Evolutionary conservation across 2,113 vertebrate species (phyloP).

Genomic region (Penelope pileata): DNA sequence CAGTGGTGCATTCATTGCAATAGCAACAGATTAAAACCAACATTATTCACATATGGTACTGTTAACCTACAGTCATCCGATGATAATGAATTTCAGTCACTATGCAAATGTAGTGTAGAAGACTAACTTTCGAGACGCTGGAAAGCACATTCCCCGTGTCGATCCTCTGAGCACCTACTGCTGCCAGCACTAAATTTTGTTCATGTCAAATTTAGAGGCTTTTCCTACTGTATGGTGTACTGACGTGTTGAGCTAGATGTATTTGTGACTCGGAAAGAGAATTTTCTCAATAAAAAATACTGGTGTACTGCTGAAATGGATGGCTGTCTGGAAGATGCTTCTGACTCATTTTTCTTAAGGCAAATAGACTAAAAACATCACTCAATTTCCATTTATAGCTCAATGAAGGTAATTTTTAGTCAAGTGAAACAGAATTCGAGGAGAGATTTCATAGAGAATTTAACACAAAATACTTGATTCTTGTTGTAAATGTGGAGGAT

Average conservation of each 20-base stretch:
- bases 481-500: conserved; percentile 2
- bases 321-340: not conserved
- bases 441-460: not conserved
- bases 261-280: not conserved
- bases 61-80: not conserved
- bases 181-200: not conserved
- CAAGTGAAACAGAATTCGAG: not conserved
- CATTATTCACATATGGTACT: not conserved
- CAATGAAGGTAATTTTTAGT: not conserved
- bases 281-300: not conserved
- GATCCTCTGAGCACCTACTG: not conserved
- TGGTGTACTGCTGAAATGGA: not conserved
- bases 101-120: not conserved
- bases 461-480: conserved; percentile 12
- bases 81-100: not conserved
- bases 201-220: not conserved
- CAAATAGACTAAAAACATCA: not conserved
- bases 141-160: not conserved
- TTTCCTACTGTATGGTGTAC: not conserved
- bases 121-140: not conserved
- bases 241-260: not conserved
- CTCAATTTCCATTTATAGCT: not conserved
- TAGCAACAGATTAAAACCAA: not conserved
- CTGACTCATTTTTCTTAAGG: not conserved
- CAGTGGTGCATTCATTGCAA: not conserved